Conservation (phyloP, 2,888 invertebrate species). For the Anticlea derivata region DNA sequence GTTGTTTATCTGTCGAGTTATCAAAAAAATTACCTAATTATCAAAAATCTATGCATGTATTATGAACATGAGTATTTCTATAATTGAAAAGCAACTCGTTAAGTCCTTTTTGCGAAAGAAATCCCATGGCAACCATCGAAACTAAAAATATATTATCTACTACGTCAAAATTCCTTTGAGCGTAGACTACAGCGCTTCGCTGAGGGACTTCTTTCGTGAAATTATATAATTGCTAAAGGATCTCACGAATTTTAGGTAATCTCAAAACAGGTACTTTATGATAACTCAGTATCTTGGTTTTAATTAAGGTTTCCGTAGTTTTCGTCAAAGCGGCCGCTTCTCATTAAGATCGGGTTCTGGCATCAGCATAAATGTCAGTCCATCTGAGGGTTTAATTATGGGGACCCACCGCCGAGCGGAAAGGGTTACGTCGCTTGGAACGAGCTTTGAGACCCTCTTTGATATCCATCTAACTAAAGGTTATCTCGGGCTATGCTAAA, state of each 20-base stretch:
- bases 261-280: neutral
- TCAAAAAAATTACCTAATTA: no score
- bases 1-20: no score
- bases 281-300: conserved; percentile 33
- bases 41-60: no score
- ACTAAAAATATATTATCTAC: no score
- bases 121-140: no score
- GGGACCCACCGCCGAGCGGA: conserved; percentile 66
- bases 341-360: conserved; percentile 64
- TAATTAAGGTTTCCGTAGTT: conserved; percentile 54
- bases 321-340: conserved; percentile 65
- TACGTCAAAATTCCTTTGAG: no score
- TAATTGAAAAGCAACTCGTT: no score
- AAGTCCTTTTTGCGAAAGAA: no score
- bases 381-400: conserved; percentile 75
- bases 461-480: neutral
- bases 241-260: neutral
- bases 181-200: no score
- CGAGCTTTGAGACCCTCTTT: neutral
- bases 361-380: conserved; percentile 79
- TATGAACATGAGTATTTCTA: no score
- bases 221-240: neutral
- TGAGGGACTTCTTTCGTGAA: no score
- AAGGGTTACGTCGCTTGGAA: conserved; percentile 27
- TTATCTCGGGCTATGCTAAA: no score